Base-by-base conservation (phyloP, 2,888 invertebrate species). In the Epistrophe grossulariae region DNA sequence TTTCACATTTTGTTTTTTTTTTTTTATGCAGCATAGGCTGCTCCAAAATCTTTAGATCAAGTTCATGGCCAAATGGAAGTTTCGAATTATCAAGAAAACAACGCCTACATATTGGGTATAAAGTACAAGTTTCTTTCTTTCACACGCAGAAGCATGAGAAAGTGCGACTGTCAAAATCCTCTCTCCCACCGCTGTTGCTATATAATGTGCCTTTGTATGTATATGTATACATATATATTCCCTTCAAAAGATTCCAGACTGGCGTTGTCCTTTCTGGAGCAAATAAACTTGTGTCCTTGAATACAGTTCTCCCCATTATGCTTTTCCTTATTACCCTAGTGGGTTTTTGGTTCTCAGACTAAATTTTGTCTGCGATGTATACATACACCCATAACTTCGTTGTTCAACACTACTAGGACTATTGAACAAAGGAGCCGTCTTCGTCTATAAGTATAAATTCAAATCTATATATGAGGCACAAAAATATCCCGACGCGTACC, bases 251-350 rank as follows among this genome's bases (percentile, higher is more conserved):
- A 70, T 71, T 62, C 79, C 71, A 79, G 83, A 83, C 83, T 83
- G 74, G 60, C 87, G 79, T 62, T 83, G 87, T 87, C 82, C 83
- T 87, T 71, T 79, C 70, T 38, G 38, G 50, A 83, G 87, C 79
- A 83, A 83, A 87, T 83, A 87, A 76, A 79, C 76, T 48, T 24
- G 66, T 87, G 87, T 52, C 87, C 87, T 87, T 87, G 87, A 87
- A 79, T 17, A 83, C 72, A 35, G 17, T 50, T 83, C 66, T 43
- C 72, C 24, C 43, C 17, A 74, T 60, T 79, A 87, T 83, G 79
- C 79, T 87, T 87, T 87, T 87, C 87, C 87, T 87, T 79, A 79
- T 87, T 83, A 83, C 72, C 71, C 62, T 62, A 83, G 45, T 72
- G 76, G 43, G 59, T 72, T 72, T 57, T 59, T 0, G 31, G 59